Base-by-base conservation (phyloP, 2,888 invertebrate species). In the Melipona bicolor region DNA sequence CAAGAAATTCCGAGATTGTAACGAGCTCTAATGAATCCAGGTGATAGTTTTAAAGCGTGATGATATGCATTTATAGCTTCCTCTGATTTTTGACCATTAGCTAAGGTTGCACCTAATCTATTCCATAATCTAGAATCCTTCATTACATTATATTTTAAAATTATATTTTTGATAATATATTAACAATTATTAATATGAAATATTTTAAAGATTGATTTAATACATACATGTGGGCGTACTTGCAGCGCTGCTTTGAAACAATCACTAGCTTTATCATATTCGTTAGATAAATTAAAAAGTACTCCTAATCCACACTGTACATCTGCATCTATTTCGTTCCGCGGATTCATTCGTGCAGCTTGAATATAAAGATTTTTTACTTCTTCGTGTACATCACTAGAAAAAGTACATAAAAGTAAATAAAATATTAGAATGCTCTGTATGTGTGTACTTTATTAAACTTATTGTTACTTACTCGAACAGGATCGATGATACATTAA, bases 1-100 rank as follows among this genome's bases (percentile, higher is more conserved):
- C 99, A 99, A 82, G 99, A 98, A 77, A 99, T 99, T 49, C 99
- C 99, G 81, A 99, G 97, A 95, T 99, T 99, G 94, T 99, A 99
- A 83, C 99, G 96, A 13, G 99, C 99, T 81, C 99, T 96, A 86
- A 99, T 98, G 94, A 98, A 99, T 3, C 99, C 99, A 11, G 99
- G 99, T 84, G 98, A 97, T 72, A 99, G 95, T 92, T 97, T 96
- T 73, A 99, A 95, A 59, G 99, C 99, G 91, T 97, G 96, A 93
- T 98, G 97, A 94, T 99, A 99, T 0, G 99, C 99, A 88, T 98
- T 97, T 13, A 99, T 98, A 6, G 99, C 99, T 95, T 99, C 98
- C 92, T 99, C 99, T 56, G 99, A 98, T 87, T 97, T 96, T 75
- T 97, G 97, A 87, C 99, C 98, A 94, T 99, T 99, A 21, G 99